These are phyloP conservation scores for Ladona fulva DNA, from an alignment of 1,140 invertebrate genomes.

Conservation along the genomic window DNA sequence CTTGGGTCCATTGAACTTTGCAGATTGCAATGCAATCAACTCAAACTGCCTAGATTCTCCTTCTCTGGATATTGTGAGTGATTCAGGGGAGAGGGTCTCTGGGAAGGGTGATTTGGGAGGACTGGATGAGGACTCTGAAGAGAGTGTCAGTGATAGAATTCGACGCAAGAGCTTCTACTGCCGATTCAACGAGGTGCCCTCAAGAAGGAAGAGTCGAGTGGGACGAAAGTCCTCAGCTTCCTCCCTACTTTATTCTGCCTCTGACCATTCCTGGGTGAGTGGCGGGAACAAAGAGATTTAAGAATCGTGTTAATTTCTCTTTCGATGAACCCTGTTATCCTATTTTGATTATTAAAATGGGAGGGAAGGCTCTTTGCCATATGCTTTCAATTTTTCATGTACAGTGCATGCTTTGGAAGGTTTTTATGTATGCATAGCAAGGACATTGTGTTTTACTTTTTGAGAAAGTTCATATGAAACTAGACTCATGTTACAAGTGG, in stretches of 20 bases:
- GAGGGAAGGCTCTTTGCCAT: no score
- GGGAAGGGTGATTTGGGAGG: background rate
- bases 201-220: background rate
- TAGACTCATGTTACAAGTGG: no score
- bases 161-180: conserved; percentile 80
- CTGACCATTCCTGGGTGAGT: background rate
- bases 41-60: no score
- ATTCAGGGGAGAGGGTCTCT: background rate
- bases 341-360: no score
- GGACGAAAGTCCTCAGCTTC: background rate
- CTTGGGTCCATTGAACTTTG: background rate
- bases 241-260: background rate
- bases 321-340: no score
- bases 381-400: no score
- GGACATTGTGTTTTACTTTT: no score
- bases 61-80: no score
- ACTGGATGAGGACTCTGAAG: conserved; percentile 47
- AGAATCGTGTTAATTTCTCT: no score
- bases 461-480: no score
- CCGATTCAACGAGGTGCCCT: conserved; percentile 59
- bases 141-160: conserved; percentile 75
- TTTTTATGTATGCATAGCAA: no score
- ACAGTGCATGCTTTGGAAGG: no score
- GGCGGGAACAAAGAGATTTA: background rate
- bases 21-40: background rate